Base-by-base conservation (phyloP, 1,140 invertebrate genomes). In the Daktulosphaira vitifoliae region DNA sequence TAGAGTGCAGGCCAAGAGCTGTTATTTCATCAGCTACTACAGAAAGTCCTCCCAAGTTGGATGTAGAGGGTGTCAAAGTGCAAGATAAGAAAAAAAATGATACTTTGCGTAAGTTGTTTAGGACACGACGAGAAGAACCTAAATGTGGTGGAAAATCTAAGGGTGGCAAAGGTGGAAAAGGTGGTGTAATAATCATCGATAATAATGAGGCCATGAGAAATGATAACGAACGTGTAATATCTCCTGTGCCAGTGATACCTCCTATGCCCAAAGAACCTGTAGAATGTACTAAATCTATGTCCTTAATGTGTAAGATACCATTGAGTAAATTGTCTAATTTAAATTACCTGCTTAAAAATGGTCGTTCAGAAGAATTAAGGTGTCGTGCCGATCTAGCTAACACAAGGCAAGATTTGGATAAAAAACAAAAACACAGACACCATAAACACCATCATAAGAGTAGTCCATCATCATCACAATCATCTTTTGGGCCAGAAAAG, bases 11-110 rank as follows among this genome's bases (percentile, higher is more conserved):
- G 7, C 39, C 42, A 68, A 5, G 11, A 5, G 54, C 73, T 72
- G 56, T 23, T 5, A 33, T 62, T 23, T 62, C 56, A 6, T 29
- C 39, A 16, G 1, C 7, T 4, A 16, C 56, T 1, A 62, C 56
- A 6, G 75, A 77, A 66, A 72, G 76, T 62, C 77, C 78, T 5
- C 76, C 78, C 9, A 81, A 81, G 68, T 68, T 78, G 23, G 79
- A 81, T 67, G 77, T 80, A 20, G 80, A 83, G 42, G 77, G 78
- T 20, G 77, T 77, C 3, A 78, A 79, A 9, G 77, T 81, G 0
- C 78, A 82, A 65, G 83, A 87, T 71, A 85, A 84, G 68, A 87
- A 86, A 72, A 88, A 87, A 72, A 85, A 77, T 68, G 81, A 81
- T 66, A 86, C 84, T 0, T 70, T 87, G 25, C 75, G 81, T 3